Conservation (phyloP, 1,140 invertebrate genomes). For the Nylanderia fulva region DNA sequence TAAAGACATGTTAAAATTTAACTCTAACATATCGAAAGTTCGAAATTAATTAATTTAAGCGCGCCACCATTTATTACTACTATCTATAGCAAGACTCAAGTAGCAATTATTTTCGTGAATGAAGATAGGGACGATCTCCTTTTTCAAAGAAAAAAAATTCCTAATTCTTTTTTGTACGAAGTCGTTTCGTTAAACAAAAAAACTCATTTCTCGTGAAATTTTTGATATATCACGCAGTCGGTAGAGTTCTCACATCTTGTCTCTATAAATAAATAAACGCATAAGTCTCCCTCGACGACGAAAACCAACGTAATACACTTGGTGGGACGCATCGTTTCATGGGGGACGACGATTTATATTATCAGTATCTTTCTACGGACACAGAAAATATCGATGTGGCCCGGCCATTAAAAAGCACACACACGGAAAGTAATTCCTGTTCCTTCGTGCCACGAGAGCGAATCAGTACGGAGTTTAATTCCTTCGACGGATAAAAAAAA, state of each 20-base stretch:
- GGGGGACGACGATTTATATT: constrained; percentile 18
- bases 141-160: neutral
- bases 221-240: constrained; percentile 27
- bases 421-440: constrained; percentile 24
- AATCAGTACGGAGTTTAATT: constrained; percentile 4
- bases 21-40: constrained; percentile 54
- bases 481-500: neutral
- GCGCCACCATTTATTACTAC: constrained; percentile 18
- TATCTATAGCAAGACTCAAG: neutral
- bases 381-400: neutral
- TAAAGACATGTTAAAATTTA: constrained; percentile 56
- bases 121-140: neutral
- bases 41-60: constrained; percentile 52
- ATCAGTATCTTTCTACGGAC: neutral
- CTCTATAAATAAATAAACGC: constrained; percentile 47
- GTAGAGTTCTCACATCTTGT: constrained; percentile 31
- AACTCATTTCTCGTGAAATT: constrained; percentile 30
- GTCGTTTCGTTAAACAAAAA: neutral
- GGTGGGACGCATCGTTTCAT: constrained; percentile 28
- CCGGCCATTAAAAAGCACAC: neutral
- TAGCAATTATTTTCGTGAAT: constrained; percentile 17
- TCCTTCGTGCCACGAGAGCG: neutral
- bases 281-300: constrained; percentile 28
- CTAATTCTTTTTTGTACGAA: neutral
- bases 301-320: constrained; percentile 35